These are phyloP conservation scores for Cactoblastis cactorum DNA, from an alignment of 2,888 invertebrate genomes.

Conservation along the genomic window DNA sequence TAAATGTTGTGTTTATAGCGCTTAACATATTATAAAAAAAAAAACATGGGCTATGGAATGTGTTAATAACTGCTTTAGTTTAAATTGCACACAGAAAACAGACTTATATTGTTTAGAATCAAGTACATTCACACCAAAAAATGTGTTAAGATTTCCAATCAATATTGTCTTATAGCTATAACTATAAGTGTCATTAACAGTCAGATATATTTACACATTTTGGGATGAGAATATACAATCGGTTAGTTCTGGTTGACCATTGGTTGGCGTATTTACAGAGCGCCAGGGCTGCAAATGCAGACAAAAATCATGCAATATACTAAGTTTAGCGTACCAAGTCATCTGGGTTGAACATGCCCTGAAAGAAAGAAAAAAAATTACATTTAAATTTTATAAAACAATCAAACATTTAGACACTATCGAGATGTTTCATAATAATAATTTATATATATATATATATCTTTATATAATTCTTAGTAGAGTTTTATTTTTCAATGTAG, in stretches of 20 bases:
- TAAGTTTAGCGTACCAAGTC: slow-evolving; percentile 82
- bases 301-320: slow-evolving; percentile 63
- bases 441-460: too few species aligned
- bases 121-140: slow-evolving; percentile 5
- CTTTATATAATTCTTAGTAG: too few species aligned
- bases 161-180: background rate
- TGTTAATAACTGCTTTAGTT: slow-evolving; percentile 35
- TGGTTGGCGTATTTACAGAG: slow-evolving; percentile 58
- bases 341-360: slow-evolving; percentile 94
- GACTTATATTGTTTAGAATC: slow-evolving; percentile 24
- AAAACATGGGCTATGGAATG: slow-evolving; percentile 44
- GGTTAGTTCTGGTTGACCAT: slow-evolving; percentile 33
- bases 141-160: background rate
- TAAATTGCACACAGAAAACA: slow-evolving; percentile 58
- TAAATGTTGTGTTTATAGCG: slow-evolving; percentile 14
- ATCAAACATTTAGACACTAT: too few species aligned
- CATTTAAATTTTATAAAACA: background rate
- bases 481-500: too few species aligned
- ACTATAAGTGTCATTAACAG: background rate
- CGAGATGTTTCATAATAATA: too few species aligned
- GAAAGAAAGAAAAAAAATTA: slow-evolving; percentile 54
- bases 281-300: slow-evolving; percentile 44
- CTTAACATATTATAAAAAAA: slow-evolving; percentile 10
- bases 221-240: slow-evolving; percentile 16
- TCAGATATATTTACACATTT: background rate